Base-by-base conservation (phyloP, 1,140 invertebrate species). In the Zeugodacus cucurbitae region DNA sequence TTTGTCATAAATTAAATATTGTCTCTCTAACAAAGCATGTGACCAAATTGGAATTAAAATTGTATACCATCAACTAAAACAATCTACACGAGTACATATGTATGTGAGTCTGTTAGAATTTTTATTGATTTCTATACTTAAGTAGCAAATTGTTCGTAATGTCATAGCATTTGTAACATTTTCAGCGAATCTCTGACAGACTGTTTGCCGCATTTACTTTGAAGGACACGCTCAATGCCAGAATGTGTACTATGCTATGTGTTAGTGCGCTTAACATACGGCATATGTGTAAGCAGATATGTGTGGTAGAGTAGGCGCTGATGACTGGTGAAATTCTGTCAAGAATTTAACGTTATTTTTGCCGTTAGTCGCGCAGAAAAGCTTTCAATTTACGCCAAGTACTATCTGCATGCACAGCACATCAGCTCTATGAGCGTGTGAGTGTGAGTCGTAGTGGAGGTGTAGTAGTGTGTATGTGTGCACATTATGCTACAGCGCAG, bases 321-420 rank as follows among this genome's bases (percentile, higher is more conserved):
- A 20, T 62, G 32, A 3, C 34, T 74, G 20, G 17, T 74, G 67
- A 74, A 74, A 41, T 37, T 37, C 34, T 41, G 20, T 41, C 34
- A 22, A 74, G 8, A 32, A 17, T 67, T 34, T 67, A 67, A 67
- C 64, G 67, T 37, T 74, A 32, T 74, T 41, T 11, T 74, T 41
- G 20, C 32, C 34, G 67, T 37, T 74, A 37, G 34, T 37, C 34
- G 67, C 67, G 29, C 14, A 32, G 29, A 32, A 67, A 67, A 67
- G 67, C 67, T 37, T 74, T 74, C 67, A 74, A 74, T 74, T 41
- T 74, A 37, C 67, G 22, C 34, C 32, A 74, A 74, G 67, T 74
- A 32, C 67, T 37, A 74, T 41, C 67, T 74, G 32, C 11, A 32
- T 67, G 0, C 26, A 32, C 11, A 67, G 4, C 62, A 14, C 14